These are phyloP conservation scores for Columbina picui DNA, from an alignment of 2,113 vertebrate species.

Conservation along the genomic window DNA sequence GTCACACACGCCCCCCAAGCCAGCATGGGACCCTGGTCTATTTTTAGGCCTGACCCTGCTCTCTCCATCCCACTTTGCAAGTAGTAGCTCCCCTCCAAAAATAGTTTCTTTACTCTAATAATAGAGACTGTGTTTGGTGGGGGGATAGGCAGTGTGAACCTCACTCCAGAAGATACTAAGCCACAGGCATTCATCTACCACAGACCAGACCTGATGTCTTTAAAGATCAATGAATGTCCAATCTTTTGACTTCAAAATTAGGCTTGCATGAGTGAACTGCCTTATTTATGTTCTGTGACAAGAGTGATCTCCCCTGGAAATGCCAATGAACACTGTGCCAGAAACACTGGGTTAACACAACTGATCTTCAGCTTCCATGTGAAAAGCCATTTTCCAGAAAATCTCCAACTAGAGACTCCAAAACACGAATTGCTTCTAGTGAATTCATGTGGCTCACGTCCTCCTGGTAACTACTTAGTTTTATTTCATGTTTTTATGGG, in stretches of 20 bases:
- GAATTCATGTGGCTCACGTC: not conserved
- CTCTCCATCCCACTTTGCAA: not conserved
- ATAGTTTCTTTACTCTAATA: slow-evolving; percentile 40
- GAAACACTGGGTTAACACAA: not conserved
- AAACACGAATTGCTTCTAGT: not conserved
- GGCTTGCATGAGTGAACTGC: not conserved
- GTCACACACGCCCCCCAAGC: not conserved
- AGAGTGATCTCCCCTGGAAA: not conserved
- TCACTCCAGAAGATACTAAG: not conserved
- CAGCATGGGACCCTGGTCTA: not conserved
- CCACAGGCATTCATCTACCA: not conserved
- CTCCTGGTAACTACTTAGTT: not conserved
- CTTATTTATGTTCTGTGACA: not conserved
- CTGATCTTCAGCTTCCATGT: not conserved
- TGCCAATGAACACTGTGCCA: not conserved
- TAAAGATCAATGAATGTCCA: not conserved
- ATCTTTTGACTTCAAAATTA: not conserved
- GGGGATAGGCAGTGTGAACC: not conserved
- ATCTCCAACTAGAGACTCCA: not conserved
- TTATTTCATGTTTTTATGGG: not conserved
- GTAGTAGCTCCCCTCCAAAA: slow-evolving; percentile 19
- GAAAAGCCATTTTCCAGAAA: not conserved
- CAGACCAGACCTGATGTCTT: not conserved
- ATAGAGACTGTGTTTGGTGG: not conserved
- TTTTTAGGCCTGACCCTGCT: slow-evolving; percentile 41